Base-by-base conservation (phyloP, 2,797 vertebrate genomes). In the Euthynnus affinis region DNA sequence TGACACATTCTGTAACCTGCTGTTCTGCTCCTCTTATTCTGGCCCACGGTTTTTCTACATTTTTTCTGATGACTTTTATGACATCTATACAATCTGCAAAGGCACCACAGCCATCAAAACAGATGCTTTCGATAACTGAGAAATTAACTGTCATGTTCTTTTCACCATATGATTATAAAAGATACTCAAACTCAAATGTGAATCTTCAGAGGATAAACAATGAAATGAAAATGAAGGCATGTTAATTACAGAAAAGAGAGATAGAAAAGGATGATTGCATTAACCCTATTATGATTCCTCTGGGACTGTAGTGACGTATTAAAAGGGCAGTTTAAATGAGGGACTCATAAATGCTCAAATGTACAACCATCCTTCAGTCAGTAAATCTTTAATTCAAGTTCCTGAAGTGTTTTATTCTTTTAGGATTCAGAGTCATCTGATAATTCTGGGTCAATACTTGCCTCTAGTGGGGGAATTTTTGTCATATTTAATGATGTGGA, bases 391-490 rank as follows among this genome's bases (percentile, higher is more conserved):
- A 69, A 83, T 87, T 80, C 75, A 78, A 64, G 37, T 84, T 88
- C 77, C 64, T 78, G 10, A 85, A 86, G 53, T 68, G 27, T 18
- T 81, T 87, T 84, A 85, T 84, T 65, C 53, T 67, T 63, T 82
- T 23, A 27, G n/a, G 63, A 82, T 63, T 72, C 67, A 76, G 25
- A 82, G 76, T 84, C 70, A 78, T 78, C 60, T 63, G 59, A 83
- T 80, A 79, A 88, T 87, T 90, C 82, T 87, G 78, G 81, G 81
- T 88, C 90, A 88, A 81, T 75, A 70, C 64, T 80, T 17, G 77
- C 84, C 78, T 87, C 13, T 14, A 82, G 76, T 51, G 0, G 34
- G 55, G 40, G 71, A 77, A 37, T 74, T 86, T 78, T 81, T 80
- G 75, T 76, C 82, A 85, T 75, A 77, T 76, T 85, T 88, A 81